Percentiles rank a stretch among this genome's conserved stretches.
Evolutionary conservation across 2,797 vertebrate species (phyloP).

Genomic region (Synanceia verrucosa): DNA sequence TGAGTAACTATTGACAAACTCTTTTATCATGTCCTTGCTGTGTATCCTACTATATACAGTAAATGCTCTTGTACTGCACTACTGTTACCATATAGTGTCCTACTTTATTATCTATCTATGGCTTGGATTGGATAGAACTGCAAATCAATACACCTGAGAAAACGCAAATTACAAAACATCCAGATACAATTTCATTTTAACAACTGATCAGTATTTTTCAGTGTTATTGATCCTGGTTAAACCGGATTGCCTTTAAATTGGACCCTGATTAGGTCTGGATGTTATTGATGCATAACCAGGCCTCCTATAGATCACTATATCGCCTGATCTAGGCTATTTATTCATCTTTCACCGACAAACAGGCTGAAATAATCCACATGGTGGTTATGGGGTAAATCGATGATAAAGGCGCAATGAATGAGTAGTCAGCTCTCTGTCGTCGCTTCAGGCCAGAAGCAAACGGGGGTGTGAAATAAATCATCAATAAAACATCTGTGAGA

Average conservation of each 20-base stretch:
- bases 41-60: neutral
- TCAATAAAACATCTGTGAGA: neutral
- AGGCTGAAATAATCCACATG: neutral
- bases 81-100: no score
- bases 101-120: neutral
- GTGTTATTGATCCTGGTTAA: neutral
- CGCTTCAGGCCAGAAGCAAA: slow-evolving; percentile 5
- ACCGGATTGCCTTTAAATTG: neutral
- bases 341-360: neutral
- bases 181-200: neutral
- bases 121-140: neutral
- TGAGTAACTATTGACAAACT: neutral
- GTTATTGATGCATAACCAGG: neutral
- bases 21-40: neutral
- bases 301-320: neutral
- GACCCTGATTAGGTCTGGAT: neutral
- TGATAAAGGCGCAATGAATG: neutral
- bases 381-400: neutral
- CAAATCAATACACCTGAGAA: neutral
- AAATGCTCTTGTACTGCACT: neutral
- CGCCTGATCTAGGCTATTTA: neutral
- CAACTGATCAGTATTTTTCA: neutral
- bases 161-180: neutral
- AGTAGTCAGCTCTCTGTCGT: neutral
- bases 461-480: neutral